A percentile compares a stretch with the other conserved stretches of the same genome.
These are phyloP conservation scores for Yoshiicerus persimilis DNA, from an alignment of 1,140 invertebrate species.

Conservation along the genomic window DNA sequence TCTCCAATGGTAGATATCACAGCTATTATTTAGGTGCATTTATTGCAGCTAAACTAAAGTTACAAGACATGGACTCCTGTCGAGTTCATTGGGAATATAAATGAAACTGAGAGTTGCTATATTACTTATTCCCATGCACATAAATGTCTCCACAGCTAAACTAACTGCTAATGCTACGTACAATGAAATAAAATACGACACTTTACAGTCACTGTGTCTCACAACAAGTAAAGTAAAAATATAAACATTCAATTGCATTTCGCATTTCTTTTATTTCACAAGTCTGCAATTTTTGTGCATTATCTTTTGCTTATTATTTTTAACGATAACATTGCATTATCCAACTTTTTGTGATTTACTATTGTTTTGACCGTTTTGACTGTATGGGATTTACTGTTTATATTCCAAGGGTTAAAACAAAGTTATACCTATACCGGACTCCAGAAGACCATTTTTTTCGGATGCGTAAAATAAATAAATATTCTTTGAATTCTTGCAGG, in stretches of 20 bases:
- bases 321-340: too few relatives aligned
- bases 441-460: too few relatives aligned
- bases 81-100: background rate
- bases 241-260: background rate
- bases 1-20: too few relatives aligned
- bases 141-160: background rate
- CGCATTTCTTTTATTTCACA: too few relatives aligned
- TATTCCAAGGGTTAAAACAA: too few relatives aligned
- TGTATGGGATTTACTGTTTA: too few relatives aligned
- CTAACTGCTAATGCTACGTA: background rate
- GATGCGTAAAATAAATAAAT: too few relatives aligned
- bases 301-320: background rate
- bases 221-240: background rate
- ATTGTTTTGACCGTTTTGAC: too few relatives aligned
- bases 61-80: conserved; percentile 13
- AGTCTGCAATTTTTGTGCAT: background rate
- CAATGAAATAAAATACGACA: background rate
- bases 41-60: background rate
- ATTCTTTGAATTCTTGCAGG: too few relatives aligned
- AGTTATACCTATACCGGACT: too few relatives aligned
- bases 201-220: background rate
- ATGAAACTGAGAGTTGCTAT: background rate
- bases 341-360: too few relatives aligned
- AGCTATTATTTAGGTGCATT: background rate
- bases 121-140: background rate